phyloP scores from a whole-genome alignment of 2,797 vertebrate genomes.

The Centroberyx gerrardi region DNA sequence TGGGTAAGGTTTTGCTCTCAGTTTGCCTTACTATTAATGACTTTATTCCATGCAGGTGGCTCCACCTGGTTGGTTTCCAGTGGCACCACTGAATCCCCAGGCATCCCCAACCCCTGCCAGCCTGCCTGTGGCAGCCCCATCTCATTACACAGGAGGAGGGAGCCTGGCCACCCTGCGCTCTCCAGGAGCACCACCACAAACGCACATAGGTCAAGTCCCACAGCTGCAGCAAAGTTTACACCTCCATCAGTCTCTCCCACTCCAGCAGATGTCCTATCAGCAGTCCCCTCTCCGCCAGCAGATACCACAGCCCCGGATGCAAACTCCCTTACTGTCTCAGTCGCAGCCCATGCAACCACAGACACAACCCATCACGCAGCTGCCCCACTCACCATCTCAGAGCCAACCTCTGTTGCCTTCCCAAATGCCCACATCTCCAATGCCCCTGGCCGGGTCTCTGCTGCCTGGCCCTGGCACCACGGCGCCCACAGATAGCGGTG shows the following conservation, averaged over 20 bases:
- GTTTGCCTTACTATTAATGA: conserved; percentile 18
- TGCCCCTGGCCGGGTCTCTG: conserved; percentile 66
- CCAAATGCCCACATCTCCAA: conserved; percentile 68
- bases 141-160: conserved; percentile 75
- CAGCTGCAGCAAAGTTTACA: conserved; percentile 80
- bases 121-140: conserved; percentile 68
- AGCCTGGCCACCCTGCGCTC: conserved; percentile 70
- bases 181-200: conserved; percentile 68
- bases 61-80: conserved; percentile 83
- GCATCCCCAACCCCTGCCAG: conserved; percentile 61
- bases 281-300: conserved; percentile 76
- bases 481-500: conserved; percentile 67
- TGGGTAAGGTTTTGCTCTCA: neutral
- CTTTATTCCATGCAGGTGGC: conserved; percentile 67
- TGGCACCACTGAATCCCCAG: conserved; percentile 75
- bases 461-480: conserved; percentile 55
- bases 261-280: conserved; percentile 81
- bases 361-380: conserved; percentile 67
- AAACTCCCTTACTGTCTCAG: conserved; percentile 70
- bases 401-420: conserved; percentile 79
- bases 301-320: conserved; percentile 70
- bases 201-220: conserved; percentile 71
- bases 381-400: conserved; percentile 69
- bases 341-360: conserved; percentile 61
- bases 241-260: conserved; percentile 79